A percentile compares a stretch with the other conserved stretches of the same genome.
Conservation (phyloP, 2,797 vertebrate genomes). For the Ficedula albicollis region DNA sequence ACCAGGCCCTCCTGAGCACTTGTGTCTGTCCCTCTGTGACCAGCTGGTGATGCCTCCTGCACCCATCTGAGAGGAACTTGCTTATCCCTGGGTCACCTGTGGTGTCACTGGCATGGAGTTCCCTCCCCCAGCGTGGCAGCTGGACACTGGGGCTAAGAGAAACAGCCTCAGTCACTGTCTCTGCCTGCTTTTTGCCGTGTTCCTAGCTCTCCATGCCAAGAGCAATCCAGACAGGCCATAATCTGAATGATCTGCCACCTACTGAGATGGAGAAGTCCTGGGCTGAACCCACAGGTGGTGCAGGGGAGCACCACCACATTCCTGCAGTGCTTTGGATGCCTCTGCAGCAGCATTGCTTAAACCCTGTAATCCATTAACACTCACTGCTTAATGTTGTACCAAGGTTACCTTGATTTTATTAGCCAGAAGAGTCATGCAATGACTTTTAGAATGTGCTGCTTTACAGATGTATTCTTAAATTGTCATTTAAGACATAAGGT, state of each 20-base stretch:
- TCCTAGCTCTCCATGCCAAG: neutral
- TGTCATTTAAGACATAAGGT: neutral
- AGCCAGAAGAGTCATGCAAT: neutral
- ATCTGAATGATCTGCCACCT: neutral
- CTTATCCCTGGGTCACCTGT: neutral
- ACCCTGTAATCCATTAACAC: constrained; percentile 38
- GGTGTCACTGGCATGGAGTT: neutral
- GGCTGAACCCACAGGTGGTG: fast-evolving
- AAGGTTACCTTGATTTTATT: neutral
- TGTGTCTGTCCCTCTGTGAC: neutral
- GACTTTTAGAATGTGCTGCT: neutral
- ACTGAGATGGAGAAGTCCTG: neutral
- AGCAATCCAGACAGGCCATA: neutral
- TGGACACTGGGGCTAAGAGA: neutral
- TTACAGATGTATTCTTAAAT: neutral
- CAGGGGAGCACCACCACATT: neutral
- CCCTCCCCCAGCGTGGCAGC: neutral
- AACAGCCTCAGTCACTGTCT: neutral
- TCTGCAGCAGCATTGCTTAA: neutral
- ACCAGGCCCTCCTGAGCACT: neutral
- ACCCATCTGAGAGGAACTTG: neutral
- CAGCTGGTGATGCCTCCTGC: fast-evolving
- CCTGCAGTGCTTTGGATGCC: constrained; percentile 39
- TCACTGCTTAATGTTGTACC: neutral
- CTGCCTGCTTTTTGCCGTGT: neutral